Evolutionary conservation across 2,888 invertebrate genomes (phyloP).

Genomic region (Latrodectus elegans): DNA sequence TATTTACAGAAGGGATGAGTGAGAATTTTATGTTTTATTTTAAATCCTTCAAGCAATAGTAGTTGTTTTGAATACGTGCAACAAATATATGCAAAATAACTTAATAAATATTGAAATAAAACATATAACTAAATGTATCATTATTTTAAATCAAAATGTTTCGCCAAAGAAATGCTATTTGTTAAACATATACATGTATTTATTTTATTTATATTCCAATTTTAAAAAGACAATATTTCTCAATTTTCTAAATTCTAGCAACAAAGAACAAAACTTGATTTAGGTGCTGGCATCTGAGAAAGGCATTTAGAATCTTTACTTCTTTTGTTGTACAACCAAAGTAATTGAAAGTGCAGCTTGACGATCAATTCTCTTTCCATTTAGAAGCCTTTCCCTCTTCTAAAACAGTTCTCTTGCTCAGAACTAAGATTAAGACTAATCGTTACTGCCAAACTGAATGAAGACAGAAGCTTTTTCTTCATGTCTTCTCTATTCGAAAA

Average conservation of each 20-base stretch:
- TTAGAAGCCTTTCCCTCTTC: constrained; percentile 38
- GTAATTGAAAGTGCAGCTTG: constrained; percentile 55
- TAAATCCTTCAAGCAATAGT: too few relatives aligned
- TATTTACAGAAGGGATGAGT: too few relatives aligned
- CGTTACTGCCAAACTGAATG: constrained; percentile 57
- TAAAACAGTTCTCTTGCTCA: constrained; percentile 38
- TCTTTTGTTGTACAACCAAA: constrained; percentile 39
- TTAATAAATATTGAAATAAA: too few relatives aligned
- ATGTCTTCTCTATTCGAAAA: constrained; percentile 22
- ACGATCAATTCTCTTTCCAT: constrained; percentile 63
- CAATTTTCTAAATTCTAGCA: constrained; percentile 1
- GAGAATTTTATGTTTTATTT: too few relatives aligned
- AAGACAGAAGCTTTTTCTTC: constrained; percentile 57
- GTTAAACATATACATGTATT: too few relatives aligned
- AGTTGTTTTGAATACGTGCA: too few relatives aligned
- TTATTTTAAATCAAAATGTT: too few relatives aligned
- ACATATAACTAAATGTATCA: too few relatives aligned
- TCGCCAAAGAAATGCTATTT: too few relatives aligned
- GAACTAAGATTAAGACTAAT: constrained; percentile 61
- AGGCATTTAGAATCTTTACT: constrained; percentile 44
- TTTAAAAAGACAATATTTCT: too few relatives aligned
- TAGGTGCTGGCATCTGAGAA: constrained; percentile 17
- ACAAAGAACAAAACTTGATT: constrained; percentile 36
- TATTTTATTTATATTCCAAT: too few relatives aligned
- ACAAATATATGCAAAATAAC: too few relatives aligned